phyloP scores from a whole-genome alignment of 1,140 invertebrate species.

The Danaus plexippus region DNA sequence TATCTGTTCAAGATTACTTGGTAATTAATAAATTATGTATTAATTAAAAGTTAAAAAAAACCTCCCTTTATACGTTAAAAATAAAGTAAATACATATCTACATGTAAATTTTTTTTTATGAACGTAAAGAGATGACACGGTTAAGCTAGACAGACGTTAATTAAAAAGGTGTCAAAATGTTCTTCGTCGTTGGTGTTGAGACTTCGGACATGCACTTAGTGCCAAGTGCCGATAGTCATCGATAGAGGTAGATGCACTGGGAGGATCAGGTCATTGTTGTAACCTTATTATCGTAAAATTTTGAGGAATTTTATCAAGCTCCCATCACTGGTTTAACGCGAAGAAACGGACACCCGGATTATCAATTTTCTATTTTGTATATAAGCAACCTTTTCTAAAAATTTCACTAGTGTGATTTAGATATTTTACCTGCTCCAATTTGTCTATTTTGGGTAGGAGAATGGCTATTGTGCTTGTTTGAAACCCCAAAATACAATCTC shows the following conservation, averaged over 20 bases:
- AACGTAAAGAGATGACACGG: no score
- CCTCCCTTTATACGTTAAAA: no score
- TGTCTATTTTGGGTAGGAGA: constrained; percentile 30
- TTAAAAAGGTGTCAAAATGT: constrained; percentile 46
- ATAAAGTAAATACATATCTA: no score
- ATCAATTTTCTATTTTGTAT: constrained; percentile 19
- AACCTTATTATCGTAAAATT: constrained; percentile 15
- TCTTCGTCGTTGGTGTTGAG: constrained; percentile 50
- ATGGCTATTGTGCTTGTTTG: constrained; percentile 16
- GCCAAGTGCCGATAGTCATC: constrained; percentile 46
- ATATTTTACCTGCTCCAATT: constrained; percentile 47
- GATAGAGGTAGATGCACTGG: constrained; percentile 50
- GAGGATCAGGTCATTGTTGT: constrained; percentile 19
- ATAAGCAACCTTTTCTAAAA: constrained; percentile 30
- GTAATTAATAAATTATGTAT: no score
- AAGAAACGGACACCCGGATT: constrained; percentile 50
- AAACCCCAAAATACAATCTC: no score
- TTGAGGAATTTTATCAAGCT: constrained; percentile 40
- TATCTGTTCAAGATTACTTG: no score
- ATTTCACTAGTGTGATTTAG: constrained; percentile 42
- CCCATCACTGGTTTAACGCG: constrained; percentile 49
- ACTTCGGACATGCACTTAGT: constrained; percentile 48
- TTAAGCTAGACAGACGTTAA: background rate
- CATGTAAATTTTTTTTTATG: no score
- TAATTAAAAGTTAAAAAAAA: no score